Evolutionary conservation across 2,113 vertebrate species (phyloP), one percentile per base, ranked within the genome.

Genomic region (Sylvietta virens): DNA sequence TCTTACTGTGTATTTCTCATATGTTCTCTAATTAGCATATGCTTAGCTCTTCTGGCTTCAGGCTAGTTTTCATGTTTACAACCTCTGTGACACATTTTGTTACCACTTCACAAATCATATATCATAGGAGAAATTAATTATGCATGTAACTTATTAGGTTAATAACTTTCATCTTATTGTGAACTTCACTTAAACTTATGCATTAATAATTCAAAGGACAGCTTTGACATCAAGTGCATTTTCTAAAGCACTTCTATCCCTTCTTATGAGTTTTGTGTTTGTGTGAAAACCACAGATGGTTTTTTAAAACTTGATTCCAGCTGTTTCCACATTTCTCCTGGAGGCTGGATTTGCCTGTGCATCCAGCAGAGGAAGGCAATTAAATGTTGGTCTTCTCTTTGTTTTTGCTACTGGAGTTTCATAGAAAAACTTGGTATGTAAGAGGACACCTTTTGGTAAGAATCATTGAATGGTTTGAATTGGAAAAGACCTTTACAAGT

Each of bases 41-140:
- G 71, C 79, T 77, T 62, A 90, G 39, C 54, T 94, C 33, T 82
- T 92, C 33, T 94, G 67, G 58, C 94, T 97, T 83, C 95, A 90
- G 96, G 95, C 92, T 95, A 83, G 70, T 94, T 90, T 94, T 77
- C 60, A 82, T 95, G 92, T 95, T 96, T 95, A 90, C 85, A 88
- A 56, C 66, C 67, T 61, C 67, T 72, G 45, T 88, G 92, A 86
- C 82, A 81, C 58, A 81, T 82, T 90, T 77, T 45, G 74, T 93
- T 93, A 83, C 71, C 94, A 90, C 71, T 93, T 94, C 94, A 88
- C 39, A 90, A 90, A 66, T 90, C 62, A 70, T 88, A 13, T 80
- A 94, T 88, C 88, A 88, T 64, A 88, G 51, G 23, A 93, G 8
- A 90, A 92, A 95, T 97, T 94, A 95, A 96, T 96, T 94, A 94